These are phyloP conservation scores for Theropithecus gelada DNA, from an alignment of 2,113 vertebrate species.

Conservation along the genomic window DNA sequence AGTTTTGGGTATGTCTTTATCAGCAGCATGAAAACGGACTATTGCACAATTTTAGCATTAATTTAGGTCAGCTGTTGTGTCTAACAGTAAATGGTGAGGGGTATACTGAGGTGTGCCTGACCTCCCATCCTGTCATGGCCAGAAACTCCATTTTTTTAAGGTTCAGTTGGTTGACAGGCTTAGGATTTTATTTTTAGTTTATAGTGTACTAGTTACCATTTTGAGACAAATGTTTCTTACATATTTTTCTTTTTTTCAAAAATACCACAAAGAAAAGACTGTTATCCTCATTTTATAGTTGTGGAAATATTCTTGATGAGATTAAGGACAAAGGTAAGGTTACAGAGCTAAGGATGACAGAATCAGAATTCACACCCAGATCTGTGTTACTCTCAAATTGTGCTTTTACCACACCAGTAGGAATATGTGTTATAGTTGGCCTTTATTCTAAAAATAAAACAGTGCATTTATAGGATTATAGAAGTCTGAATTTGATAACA, in stretches of 20 bases:
- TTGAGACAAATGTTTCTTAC: not conserved
- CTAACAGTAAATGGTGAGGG: too few relatives aligned
- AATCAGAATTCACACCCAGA: not conserved
- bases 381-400: not conserved
- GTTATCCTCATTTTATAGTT: not conserved
- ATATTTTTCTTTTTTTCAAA: not conserved
- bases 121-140: too few relatives aligned
- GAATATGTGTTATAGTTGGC: not conserved
- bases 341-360: not conserved
- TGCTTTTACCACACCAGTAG: not conserved
- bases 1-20: too few relatives aligned
- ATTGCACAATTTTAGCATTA: too few relatives aligned
- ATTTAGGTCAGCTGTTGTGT: too few relatives aligned
- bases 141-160: too few relatives aligned
- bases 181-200: too few relatives aligned
- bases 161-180: too few relatives aligned
- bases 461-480: not conserved
- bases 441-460: not conserved
- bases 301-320: not conserved
- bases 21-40: too few relatives aligned
- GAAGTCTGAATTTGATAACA: not conserved
- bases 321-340: not conserved
- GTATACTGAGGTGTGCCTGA: too few relatives aligned
- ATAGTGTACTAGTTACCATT: not conserved
- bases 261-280: not conserved